Percentiles rank a stretch among this genome's conserved stretches.
phyloP scores from a whole-genome alignment of 1,140 invertebrate species.

The Drosophila ercepeae region DNA sequence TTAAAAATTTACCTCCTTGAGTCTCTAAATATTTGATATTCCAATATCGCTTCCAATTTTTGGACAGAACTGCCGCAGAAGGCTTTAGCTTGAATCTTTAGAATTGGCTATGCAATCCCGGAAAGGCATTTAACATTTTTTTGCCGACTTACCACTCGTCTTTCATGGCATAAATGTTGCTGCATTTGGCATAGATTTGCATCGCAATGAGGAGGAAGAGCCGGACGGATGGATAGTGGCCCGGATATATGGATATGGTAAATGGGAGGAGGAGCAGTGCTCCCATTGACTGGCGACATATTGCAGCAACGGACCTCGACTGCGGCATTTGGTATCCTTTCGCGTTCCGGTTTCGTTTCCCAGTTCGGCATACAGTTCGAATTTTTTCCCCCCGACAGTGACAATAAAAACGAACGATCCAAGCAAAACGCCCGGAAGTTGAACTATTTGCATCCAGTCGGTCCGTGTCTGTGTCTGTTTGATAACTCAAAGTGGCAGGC shows the following conservation, averaged over 20 bases:
- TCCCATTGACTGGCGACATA: constrained; percentile 74
- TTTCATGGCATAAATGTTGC: constrained; percentile 65
- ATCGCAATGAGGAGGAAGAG: constrained; percentile 54
- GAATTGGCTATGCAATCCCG: constrained; percentile 18
- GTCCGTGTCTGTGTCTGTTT: constrained; percentile 24
- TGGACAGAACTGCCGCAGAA: neutral
- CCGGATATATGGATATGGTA: neutral
- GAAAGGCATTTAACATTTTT: constrained; percentile 55
- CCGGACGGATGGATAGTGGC: neutral
- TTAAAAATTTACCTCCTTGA: neutral
- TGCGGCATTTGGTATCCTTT: constrained; percentile 56
- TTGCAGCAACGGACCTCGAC: constrained; percentile 51
- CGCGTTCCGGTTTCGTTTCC: constrained; percentile 36
- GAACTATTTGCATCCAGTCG: constrained; percentile 57
- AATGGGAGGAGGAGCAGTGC: neutral
- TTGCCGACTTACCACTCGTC: constrained; percentile 8
- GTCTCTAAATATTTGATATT: neutral
- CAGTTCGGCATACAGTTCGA: constrained; percentile 22
- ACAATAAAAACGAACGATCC: constrained; percentile 69
- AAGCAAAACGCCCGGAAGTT: constrained; percentile 51
- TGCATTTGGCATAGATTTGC: constrained; percentile 79
- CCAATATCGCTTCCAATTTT: neutral
- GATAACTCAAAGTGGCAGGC: constrained; percentile 35
- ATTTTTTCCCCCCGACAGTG: constrained; percentile 46
- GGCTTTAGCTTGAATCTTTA: neutral